Evolutionary conservation across 2,113 vertebrate genomes (phyloP).

Genomic region (Eudyptes chrysolophus): DNA sequence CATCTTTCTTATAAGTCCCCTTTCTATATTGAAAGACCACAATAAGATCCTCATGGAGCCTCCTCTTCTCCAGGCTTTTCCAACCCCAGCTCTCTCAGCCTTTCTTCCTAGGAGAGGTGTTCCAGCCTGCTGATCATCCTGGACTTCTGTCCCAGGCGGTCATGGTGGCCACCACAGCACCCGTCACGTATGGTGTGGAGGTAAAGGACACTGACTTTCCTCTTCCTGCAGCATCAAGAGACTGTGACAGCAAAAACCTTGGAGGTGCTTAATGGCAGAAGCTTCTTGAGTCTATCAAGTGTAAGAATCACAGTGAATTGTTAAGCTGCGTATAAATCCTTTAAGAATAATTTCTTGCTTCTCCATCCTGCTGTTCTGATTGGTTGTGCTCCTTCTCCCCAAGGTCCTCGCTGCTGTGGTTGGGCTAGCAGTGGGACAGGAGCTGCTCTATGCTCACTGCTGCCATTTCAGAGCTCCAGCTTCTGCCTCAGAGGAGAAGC

Average conservation of each 20-base stretch:
- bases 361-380: not conserved
- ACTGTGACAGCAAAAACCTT: not conserved
- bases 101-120: not conserved
- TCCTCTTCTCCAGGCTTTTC: not conserved
- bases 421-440: fast-evolving
- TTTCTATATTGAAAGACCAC: not conserved
- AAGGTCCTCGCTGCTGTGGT: not conserved
- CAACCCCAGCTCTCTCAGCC: not conserved
- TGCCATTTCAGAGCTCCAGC: not conserved
- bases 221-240: not conserved
- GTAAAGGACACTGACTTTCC: not conserved
- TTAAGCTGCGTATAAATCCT: not conserved
- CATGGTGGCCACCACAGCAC: not conserved
- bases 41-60: not conserved
- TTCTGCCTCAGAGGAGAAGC: not conserved
- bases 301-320: not conserved
- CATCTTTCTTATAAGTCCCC: not conserved
- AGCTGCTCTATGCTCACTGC: not conserved
- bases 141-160: not conserved
- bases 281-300: not conserved
- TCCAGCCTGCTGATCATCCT: not conserved
- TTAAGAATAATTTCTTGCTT: not conserved
- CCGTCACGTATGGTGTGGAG: too few relatives aligned
- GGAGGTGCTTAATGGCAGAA: not conserved
- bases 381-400: not conserved